Conservation (phyloP, 2,113 vertebrate species). For the Ginglymostoma cirratum region DNA sequence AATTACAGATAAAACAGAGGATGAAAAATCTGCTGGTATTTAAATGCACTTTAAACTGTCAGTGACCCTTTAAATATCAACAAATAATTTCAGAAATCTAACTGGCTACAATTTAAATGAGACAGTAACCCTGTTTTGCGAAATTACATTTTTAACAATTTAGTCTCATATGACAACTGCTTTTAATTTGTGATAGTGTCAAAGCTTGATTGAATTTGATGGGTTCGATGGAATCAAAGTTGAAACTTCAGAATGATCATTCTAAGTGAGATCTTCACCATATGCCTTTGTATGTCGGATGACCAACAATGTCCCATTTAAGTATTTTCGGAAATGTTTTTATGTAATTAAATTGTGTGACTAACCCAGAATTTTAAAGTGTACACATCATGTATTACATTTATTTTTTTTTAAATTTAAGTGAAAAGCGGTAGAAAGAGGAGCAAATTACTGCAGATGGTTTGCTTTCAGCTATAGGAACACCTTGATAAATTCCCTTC, state of each 20-base stretch:
- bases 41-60: neutral
- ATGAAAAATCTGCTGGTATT: neutral
- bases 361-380: neutral
- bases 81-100: neutral
- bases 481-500: neutral
- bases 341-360: neutral
- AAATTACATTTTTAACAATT: constrained; percentile 18
- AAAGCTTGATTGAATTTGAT: neutral
- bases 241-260: neutral
- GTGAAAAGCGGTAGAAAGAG: neutral
- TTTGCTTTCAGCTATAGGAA: neutral
- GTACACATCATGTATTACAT: neutral
- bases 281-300: neutral
- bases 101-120: neutral
- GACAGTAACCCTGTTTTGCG: neutral
- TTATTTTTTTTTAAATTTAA: neutral
- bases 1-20: neutral
- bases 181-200: neutral
- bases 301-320: neutral
- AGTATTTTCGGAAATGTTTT: neutral
- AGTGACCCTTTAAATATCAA: neutral
- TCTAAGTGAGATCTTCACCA: neutral
- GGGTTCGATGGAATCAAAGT: neutral
- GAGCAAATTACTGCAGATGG: too few relatives aligned
- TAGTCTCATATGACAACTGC: neutral